These are phyloP conservation scores for Ormia ochracea DNA, from an alignment of 2,888 invertebrate species.

Conservation along the genomic window DNA sequence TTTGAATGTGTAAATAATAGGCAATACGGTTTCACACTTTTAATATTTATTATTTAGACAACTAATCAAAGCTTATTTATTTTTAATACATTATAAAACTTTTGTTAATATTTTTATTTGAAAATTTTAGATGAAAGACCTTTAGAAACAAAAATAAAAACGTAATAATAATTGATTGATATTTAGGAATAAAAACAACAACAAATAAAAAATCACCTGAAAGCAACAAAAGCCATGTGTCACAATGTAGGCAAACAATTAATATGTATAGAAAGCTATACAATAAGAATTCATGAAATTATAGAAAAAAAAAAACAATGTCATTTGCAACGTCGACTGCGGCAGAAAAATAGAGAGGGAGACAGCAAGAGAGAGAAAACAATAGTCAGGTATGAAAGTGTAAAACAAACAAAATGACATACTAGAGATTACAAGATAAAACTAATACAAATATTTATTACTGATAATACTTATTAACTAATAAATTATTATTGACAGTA, in stretches of 20 bases:
- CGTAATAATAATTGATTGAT: slow-evolving; percentile 29
- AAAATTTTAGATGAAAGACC: slow-evolving; percentile 26
- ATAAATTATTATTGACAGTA: not conserved
- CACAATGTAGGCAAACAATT: slow-evolving; percentile 36
- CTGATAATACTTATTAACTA: not conserved
- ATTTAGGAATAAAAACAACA: not conserved
- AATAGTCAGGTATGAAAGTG: not conserved
- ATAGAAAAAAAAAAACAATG: slow-evolving; percentile 68
- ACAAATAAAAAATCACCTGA: slow-evolving; percentile 32
- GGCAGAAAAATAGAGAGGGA: not conserved
- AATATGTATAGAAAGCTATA: slow-evolving; percentile 54
- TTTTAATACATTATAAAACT: not conserved
- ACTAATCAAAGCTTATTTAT: not conserved
- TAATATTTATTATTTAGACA: not conserved
- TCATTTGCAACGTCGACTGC: slow-evolving; percentile 65
- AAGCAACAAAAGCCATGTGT: slow-evolving; percentile 46
- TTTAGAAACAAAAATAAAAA: slow-evolving; percentile 24
- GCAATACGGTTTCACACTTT: not conserved
- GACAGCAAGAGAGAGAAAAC: not conserved
- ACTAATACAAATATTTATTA: not conserved
- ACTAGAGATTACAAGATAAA: not conserved
- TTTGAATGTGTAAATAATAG: not conserved
- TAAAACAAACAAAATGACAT: slow-evolving; percentile 1
- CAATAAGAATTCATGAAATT: slow-evolving; percentile 62
- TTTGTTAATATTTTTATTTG: not conserved